phyloP scores from a whole-genome alignment of 1,140 invertebrate genomes.

The Drosophila malerkotliana region DNA sequence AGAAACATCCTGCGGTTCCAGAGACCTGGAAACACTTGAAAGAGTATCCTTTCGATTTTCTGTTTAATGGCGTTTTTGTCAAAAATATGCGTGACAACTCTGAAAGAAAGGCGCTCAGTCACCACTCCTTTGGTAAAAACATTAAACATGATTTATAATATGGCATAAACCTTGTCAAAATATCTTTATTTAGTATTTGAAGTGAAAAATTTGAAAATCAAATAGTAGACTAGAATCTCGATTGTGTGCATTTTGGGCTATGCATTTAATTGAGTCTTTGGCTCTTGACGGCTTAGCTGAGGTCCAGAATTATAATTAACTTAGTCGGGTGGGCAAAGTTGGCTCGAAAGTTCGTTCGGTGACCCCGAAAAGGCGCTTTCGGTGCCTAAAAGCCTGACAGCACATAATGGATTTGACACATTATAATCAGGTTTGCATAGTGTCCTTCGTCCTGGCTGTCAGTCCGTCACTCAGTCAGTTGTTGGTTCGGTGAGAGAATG shows the following conservation, averaged over 20 bases:
- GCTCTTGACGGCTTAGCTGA: constrained; percentile 40
- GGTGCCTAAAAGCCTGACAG: constrained; percentile 72
- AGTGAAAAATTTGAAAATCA: background rate
- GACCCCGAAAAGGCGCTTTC: constrained; percentile 42
- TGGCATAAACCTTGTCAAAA: background rate
- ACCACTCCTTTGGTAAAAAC: no score
- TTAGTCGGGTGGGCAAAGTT: constrained; percentile 59
- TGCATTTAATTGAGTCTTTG: constrained; percentile 60
- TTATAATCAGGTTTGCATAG: constrained; percentile 82
- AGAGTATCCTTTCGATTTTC: constrained; percentile 49
- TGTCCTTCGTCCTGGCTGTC: constrained; percentile 43
- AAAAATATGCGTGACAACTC: constrained; percentile 30
- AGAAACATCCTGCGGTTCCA: constrained; percentile 36
- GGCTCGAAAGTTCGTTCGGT: constrained; percentile 50
- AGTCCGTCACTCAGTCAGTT: constrained; percentile 23
- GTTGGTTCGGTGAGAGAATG: constrained; percentile 12
- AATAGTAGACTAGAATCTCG: background rate
- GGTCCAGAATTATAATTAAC: constrained; percentile 70
- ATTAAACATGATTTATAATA: no score
- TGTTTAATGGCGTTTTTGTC: constrained; percentile 44
- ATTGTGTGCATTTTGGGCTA: constrained; percentile 35
- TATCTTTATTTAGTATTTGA: background rate
- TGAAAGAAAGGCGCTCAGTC: background rate
- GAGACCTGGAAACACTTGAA: constrained; percentile 23
- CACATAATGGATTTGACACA: constrained; percentile 83